A percentile compares a stretch with the other conserved stretches of the same genome.
Evolutionary conservation across 1,140 invertebrate species (phyloP).

Genomic region (Sitobion miscanthi): DNA sequence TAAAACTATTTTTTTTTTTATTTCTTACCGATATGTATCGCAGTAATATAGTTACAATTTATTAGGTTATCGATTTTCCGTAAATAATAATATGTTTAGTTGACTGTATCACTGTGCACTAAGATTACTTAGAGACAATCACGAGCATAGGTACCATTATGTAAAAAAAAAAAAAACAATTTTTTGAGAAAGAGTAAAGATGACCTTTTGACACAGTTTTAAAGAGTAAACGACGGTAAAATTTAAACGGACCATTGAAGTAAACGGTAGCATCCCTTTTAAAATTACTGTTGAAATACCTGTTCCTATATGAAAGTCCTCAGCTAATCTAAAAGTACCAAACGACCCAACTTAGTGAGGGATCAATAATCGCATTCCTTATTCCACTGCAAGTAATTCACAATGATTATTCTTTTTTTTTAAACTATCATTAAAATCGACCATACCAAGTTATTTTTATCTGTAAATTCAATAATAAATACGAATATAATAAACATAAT

Average conservation of each 20-base stretch:
- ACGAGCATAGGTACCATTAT: background rate
- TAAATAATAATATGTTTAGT: no score
- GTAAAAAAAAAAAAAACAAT: background rate
- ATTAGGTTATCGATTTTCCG: background rate
- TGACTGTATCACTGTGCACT: background rate
- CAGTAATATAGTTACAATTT: background rate
- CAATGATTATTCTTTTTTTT: background rate
- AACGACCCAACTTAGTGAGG: background rate
- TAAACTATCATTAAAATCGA: background rate
- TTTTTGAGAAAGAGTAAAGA: background rate
- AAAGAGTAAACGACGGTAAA: background rate
- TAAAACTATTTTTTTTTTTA: background rate
- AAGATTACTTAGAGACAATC: background rate
- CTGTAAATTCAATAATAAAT: background rate
- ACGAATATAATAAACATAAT: background rate
- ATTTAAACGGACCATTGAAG: background rate
- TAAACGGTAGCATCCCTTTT: background rate
- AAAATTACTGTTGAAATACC: conserved; percentile 24
- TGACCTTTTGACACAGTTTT: conserved; percentile 21
- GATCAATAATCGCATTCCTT: conserved; percentile 1
- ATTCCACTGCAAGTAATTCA: background rate
- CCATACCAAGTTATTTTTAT: background rate
- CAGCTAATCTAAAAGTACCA: conserved; percentile 8
- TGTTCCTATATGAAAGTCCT: background rate
- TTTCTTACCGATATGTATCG: background rate